Percentiles rank a stretch among this genome's conserved stretches.
Evolutionary conservation across 2,888 invertebrate species (phyloP).

Genomic region (Phlogophora meticulosa): DNA sequence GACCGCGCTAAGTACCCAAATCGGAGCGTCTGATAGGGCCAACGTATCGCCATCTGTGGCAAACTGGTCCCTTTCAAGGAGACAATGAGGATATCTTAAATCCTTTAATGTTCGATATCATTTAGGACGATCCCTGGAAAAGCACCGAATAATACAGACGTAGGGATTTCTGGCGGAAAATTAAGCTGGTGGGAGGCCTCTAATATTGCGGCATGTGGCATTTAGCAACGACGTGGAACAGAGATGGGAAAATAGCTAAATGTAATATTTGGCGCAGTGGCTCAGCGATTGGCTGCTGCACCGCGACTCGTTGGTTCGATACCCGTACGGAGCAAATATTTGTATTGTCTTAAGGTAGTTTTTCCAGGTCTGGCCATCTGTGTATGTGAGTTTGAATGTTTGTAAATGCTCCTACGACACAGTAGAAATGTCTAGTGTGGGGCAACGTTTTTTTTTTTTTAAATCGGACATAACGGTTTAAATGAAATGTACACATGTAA

Average conservation of each 20-base stretch:
- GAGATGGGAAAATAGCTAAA: neutral
- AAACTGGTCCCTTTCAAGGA: conserved; percentile 31
- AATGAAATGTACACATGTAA: neutral
- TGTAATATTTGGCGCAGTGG: no score
- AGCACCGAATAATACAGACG: conserved; percentile 23
- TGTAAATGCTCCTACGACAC: no score
- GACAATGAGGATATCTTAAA: conserved; percentile 49
- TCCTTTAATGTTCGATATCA: conserved; percentile 47
- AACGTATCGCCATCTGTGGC: conserved; percentile 45
- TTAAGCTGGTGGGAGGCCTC: conserved; percentile 14
- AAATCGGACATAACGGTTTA: neutral
- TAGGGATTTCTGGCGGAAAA: conserved; percentile 19
- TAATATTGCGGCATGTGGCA: neutral
- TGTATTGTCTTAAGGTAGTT: no score
- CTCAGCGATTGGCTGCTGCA: no score
- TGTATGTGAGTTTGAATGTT: no score
- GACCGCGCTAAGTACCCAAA: conserved; percentile 55
- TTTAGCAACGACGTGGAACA: neutral
- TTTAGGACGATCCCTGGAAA: conserved; percentile 42
- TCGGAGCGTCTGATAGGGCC: conserved; percentile 38
- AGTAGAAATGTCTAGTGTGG: no score
- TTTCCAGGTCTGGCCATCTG: no score
- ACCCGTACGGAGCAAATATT: no score
- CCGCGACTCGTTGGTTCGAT: no score
- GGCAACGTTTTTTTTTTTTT: no score